Conservation (phyloP, 2,888 invertebrate species). For the Cosmorhoe ocellata region DNA sequence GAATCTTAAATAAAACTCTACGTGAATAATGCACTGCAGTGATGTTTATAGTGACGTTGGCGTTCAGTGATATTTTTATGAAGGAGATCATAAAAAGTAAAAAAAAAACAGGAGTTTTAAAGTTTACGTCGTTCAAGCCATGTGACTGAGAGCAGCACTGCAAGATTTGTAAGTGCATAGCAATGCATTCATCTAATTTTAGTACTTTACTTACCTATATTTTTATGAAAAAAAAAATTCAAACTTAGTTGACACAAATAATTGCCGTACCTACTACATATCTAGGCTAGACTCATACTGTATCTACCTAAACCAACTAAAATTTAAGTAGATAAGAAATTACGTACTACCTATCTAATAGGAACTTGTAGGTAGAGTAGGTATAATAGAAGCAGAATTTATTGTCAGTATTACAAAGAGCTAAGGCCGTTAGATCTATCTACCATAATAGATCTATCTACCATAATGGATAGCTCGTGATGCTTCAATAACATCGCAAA, state of each 20-base stretch:
- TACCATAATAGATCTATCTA: conserved; percentile 36
- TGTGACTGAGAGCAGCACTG: conserved; percentile 68
- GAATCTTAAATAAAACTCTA: conserved; percentile 38
- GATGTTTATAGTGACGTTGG: conserved; percentile 54
- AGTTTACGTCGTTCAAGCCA: conserved; percentile 72
- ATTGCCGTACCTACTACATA: too few species aligned
- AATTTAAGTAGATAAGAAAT: too few species aligned
- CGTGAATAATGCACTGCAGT: conserved; percentile 44
- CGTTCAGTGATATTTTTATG: conserved; percentile 57
- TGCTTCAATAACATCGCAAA: conserved; percentile 51
- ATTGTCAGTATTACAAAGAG: conserved; percentile 12
- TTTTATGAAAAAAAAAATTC: too few species aligned
- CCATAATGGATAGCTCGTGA: conserved; percentile 43
- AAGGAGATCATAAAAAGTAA: conserved; percentile 59
- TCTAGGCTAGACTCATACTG: too few species aligned
- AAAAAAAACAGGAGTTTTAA: conserved; percentile 65
- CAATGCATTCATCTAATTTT: conserved; percentile 19
- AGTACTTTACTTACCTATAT: too few species aligned
- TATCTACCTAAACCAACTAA: too few species aligned
- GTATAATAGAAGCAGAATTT: too few species aligned
- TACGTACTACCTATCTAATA: too few species aligned
- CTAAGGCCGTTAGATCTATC: conserved; percentile 23
- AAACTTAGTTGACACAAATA: too few species aligned
- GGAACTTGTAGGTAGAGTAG: too few species aligned
- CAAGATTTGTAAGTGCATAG: conserved; percentile 70